Evolutionary conservation across 1,140 invertebrate species (phyloP).

Genomic region (Lucilia cuprina): DNA sequence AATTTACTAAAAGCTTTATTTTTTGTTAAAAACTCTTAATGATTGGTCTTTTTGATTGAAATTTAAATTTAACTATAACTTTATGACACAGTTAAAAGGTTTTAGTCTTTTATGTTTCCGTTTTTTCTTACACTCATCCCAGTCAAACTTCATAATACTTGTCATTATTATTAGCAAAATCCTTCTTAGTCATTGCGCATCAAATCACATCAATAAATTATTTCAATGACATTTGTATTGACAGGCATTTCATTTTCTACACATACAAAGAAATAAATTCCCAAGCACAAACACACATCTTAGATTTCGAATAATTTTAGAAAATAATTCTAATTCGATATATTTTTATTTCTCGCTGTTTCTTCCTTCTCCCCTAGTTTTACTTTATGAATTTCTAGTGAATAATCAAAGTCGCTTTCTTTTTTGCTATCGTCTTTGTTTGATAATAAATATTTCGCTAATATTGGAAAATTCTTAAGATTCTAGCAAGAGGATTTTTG

Average conservation of each 20-base stretch:
- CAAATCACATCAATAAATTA: slow-evolving; percentile 34
- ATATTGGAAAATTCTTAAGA: slow-evolving; percentile 15
- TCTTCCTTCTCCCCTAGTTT: neutral
- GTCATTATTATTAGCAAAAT: slow-evolving; percentile 26
- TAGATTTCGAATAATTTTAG: neutral
- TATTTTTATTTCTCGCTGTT: neutral
- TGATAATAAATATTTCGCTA: slow-evolving; percentile 3
- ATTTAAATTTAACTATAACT: too few relatives aligned
- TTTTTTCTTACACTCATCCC: neutral
- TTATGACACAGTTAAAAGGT: neutral
- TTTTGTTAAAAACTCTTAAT: too few relatives aligned
- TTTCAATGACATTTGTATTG: slow-evolving; percentile 31
- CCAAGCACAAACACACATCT: neutral
- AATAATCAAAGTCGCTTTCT: neutral
- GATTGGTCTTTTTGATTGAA: too few relatives aligned
- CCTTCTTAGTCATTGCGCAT: slow-evolving; percentile 34
- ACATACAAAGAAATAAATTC: neutral
- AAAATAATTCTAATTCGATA: neutral
- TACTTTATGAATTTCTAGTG: neutral
- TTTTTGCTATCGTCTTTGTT: neutral
- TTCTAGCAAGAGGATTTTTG: neutral
- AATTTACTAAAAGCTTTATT: too few relatives aligned
- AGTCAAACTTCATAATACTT: neutral
- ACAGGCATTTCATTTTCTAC: slow-evolving; percentile 2
- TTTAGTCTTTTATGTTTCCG: neutral